These are phyloP conservation scores for Vollenhovia emeryi DNA, from an alignment of 1,140 invertebrate genomes.

Conservation along the genomic window DNA sequence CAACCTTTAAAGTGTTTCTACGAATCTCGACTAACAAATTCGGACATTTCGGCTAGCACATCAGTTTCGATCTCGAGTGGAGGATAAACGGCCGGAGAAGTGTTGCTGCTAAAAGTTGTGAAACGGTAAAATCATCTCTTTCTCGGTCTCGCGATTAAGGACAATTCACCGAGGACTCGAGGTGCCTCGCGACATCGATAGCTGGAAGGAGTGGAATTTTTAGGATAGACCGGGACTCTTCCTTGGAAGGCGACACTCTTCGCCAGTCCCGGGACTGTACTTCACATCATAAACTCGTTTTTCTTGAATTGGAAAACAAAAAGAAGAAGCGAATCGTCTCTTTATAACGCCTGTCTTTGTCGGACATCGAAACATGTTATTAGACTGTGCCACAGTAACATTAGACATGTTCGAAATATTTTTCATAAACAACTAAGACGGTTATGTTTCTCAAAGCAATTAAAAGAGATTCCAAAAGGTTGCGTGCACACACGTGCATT, in stretches of 20 bases:
- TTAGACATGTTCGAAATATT: neutral
- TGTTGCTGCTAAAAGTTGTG: neutral
- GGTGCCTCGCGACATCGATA: neutral
- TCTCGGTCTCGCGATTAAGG: neutral
- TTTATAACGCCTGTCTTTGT: neutral
- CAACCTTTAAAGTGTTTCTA: neutral
- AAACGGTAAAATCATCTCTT: neutral
- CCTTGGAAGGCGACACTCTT: neutral
- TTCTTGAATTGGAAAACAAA: constrained; percentile 3
- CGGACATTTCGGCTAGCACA: neutral
- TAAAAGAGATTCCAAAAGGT: neutral
- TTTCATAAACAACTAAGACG: neutral
- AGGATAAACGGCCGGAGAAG: neutral
- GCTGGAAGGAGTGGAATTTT: neutral
- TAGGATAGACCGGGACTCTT: neutral
- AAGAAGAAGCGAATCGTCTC: neutral
- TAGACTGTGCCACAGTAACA: neutral
- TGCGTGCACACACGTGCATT: neutral
- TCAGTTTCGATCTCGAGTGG: neutral
- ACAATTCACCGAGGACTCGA: neutral
- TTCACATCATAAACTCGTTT: constrained; percentile 28
- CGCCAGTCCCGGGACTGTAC: neutral
- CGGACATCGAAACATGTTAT: neutral
- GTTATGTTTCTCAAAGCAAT: neutral
- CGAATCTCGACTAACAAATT: neutral